These are phyloP conservation scores for Apomyelois bistriatella DNA, from an alignment of 2,888 invertebrate species.

Conservation along the genomic window DNA sequence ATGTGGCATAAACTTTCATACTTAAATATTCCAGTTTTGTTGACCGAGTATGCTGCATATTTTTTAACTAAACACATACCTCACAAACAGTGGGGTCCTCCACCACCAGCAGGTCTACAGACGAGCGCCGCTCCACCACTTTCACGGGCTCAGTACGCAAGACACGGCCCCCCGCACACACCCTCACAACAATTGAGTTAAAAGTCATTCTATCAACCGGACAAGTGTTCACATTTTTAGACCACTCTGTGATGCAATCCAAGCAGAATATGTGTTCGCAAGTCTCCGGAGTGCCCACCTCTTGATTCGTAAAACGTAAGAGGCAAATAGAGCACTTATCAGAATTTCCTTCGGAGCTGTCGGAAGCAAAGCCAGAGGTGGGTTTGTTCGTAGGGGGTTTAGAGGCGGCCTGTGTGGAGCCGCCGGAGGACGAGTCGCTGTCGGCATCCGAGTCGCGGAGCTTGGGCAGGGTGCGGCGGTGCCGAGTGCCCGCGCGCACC, in stretches of 20 bases:
- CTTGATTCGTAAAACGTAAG: slow-evolving; percentile 85
- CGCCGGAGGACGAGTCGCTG: slow-evolving; percentile 56
- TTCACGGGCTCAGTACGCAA: slow-evolving; percentile 84
- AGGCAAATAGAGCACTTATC: slow-evolving; percentile 96
- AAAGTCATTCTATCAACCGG: slow-evolving; percentile 94
- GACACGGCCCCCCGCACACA: slow-evolving; percentile 83
- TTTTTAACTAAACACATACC: too few species aligned
- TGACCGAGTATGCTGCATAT: too few species aligned
- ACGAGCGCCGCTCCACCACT: slow-evolving; percentile 68
- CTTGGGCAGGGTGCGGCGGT: slow-evolving; percentile 52
- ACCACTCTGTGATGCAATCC: slow-evolving; percentile 95
- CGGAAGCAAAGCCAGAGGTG: slow-evolving; percentile 68
- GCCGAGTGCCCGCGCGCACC: slow-evolving; percentile 41
- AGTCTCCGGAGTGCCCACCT: slow-evolving; percentile 90
- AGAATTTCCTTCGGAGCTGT: slow-evolving; percentile 84
- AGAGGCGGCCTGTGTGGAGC: slow-evolving; percentile 31
- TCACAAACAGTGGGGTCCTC: slow-evolving; percentile 89
- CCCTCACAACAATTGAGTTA: slow-evolving; percentile 86
- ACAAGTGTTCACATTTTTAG: slow-evolving; percentile 96
- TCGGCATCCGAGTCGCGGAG: slow-evolving; percentile 60
- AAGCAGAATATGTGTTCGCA: slow-evolving; percentile 95
- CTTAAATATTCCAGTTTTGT: too few species aligned
- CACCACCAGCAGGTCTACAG: slow-evolving; percentile 63
- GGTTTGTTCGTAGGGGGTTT: slow-evolving; percentile 25
- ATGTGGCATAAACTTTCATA: too few species aligned